Evolutionary conservation across 1,140 invertebrate genomes (phyloP).

Genomic region (Drosophila biarmipes): DNA sequence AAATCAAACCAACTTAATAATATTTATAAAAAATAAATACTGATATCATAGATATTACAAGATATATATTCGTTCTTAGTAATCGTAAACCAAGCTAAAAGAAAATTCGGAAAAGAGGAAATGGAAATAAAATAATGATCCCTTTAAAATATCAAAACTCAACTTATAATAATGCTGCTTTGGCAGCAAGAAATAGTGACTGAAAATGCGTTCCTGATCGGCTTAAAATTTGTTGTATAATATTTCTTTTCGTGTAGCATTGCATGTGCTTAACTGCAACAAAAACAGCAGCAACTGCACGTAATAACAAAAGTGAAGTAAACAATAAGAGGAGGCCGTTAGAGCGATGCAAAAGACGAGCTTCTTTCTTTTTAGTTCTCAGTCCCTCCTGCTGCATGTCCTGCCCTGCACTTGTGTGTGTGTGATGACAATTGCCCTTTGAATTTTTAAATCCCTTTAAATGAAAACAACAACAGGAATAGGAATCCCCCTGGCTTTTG

Average conservation of each 20-base stretch:
- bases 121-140: neutral
- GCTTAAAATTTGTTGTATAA: neutral
- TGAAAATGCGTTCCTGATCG: no score
- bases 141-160: no score
- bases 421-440: slow-evolving; percentile 78
- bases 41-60: no score
- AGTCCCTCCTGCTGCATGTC: slow-evolving; percentile 3
- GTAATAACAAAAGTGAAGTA: slow-evolving; percentile 76
- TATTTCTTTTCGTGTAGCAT: slow-evolving; percentile 18
- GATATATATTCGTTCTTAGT: no score
- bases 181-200: no score
- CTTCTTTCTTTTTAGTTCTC: slow-evolving; percentile 44
- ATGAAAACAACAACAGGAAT: slow-evolving; percentile 78
- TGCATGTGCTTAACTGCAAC: slow-evolving; percentile 71
- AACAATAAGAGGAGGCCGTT: slow-evolving; percentile 63
- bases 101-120: neutral
- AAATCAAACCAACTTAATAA: no score
- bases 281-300: slow-evolving; percentile 43
- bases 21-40: no score
- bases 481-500: slow-evolving; percentile 45
- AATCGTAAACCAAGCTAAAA: no score
- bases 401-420: slow-evolving; percentile 24
- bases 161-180: no score
- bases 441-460: slow-evolving; percentile 83
- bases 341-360: slow-evolving; percentile 60